These are phyloP conservation scores for Pomatostomus ruficeps DNA, from an alignment of 2,113 vertebrate species.

Conservation along the genomic window DNA sequence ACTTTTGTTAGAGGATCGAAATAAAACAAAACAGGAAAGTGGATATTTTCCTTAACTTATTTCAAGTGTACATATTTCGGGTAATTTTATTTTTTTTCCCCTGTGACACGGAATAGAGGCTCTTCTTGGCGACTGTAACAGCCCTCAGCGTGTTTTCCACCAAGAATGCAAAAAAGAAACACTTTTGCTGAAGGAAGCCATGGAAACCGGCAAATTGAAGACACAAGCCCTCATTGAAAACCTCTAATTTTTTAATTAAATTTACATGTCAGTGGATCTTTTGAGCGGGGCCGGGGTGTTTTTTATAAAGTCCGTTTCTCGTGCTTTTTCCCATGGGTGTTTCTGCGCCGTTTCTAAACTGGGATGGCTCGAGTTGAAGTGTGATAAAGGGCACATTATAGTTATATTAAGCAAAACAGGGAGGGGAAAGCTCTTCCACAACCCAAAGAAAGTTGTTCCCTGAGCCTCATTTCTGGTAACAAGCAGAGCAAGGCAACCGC, in stretches of 20 bases:
- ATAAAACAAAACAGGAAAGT: neutral
- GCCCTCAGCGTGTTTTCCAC: neutral
- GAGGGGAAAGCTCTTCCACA: slow-evolving; percentile 14
- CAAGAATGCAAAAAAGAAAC: slow-evolving; percentile 29
- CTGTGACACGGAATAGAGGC: neutral
- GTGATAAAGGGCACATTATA: slow-evolving; percentile 53
- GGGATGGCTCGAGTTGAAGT: slow-evolving; percentile 43
- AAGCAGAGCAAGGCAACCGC: slow-evolving; percentile 30
- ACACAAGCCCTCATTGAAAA: slow-evolving; percentile 43
- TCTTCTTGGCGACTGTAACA: neutral
- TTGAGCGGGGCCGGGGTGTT: neutral
- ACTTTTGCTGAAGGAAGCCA: slow-evolving; percentile 6
- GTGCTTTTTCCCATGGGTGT: slow-evolving; percentile 18
- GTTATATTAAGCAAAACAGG: slow-evolving; percentile 24
- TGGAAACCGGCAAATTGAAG: slow-evolving; percentile 31
- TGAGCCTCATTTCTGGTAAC: slow-evolving; percentile 12
- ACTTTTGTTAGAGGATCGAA: neutral
- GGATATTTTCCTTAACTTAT: neutral
- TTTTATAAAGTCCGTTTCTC: neutral
- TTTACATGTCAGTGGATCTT: slow-evolving; percentile 40
- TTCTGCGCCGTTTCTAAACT: slow-evolving; percentile 1
- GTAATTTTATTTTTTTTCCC: neutral
- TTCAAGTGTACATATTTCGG: neutral
- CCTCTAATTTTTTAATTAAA: slow-evolving; percentile 37
- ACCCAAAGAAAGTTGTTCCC: neutral